A percentile compares a stretch with the other conserved stretches of the same genome.
Evolutionary conservation across 2,113 vertebrate species (phyloP).

Genomic region (Cyprinodon brontotheroides): DNA sequence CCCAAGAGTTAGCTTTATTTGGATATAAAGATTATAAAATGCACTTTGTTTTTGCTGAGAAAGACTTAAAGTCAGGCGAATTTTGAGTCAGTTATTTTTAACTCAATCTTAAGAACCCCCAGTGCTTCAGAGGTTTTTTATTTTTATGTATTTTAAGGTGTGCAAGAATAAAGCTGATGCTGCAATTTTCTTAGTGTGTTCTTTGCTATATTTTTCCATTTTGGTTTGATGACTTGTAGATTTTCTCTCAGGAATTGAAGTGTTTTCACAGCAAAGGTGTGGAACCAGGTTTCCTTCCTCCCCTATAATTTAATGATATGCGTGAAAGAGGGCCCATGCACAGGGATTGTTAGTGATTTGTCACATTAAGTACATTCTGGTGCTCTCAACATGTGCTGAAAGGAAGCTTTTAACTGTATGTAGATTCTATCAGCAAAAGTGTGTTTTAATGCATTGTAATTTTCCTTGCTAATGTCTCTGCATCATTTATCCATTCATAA

Average conservation of each 20-base stretch:
- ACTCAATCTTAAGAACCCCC: no score
- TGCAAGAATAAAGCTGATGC: neutral
- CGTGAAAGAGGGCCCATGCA: neutral
- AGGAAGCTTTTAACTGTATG: neutral
- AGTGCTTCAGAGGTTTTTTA: no score
- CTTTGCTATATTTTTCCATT: conserved; percentile 43
- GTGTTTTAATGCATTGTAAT: no score
- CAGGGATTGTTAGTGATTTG: neutral
- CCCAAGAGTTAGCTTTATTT: no score
- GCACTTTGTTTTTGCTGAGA: no score
- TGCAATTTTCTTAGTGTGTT: neutral
- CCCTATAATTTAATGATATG: neutral
- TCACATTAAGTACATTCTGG: neutral
- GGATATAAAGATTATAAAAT: no score
- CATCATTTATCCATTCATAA: neutral
- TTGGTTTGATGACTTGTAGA: conserved; percentile 46
- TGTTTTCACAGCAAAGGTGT: conserved; percentile 45
- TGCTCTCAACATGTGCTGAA: neutral
- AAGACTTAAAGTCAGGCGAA: no score
- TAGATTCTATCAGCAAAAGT: no score
- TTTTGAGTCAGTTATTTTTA: no score
- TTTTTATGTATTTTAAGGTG: neutral
- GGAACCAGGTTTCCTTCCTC: conserved; percentile 59
- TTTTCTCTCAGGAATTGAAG: conserved; percentile 40
- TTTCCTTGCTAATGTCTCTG: no score